Percentiles rank a stretch among this genome's conserved stretches.
Evolutionary conservation across 2,888 invertebrate genomes (phyloP).

Genomic region (Ochlodes sylvanus): DNA sequence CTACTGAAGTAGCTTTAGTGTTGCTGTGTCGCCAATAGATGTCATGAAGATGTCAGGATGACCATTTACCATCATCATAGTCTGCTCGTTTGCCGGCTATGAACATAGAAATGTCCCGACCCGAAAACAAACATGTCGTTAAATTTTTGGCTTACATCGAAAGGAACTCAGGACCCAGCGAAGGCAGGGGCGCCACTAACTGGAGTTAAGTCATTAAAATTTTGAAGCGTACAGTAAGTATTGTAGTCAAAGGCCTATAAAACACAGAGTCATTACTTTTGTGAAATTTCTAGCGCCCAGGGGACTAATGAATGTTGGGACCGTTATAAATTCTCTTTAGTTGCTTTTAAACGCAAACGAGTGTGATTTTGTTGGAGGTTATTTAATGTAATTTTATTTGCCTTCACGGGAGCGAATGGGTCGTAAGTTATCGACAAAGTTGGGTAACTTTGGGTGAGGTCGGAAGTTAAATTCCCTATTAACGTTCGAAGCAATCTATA

Average conservation of each 20-base stretch:
- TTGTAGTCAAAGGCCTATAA: slow-evolving; percentile 24
- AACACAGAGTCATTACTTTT: slow-evolving; percentile 36
- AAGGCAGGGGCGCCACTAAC: not conserved
- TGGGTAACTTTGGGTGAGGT: not conserved
- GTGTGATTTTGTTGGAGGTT: slow-evolving; percentile 36
- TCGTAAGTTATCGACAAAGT: slow-evolving; percentile 1
- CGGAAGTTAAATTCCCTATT: not conserved
- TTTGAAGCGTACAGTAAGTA: slow-evolving; percentile 9
- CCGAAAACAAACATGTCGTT: too few species aligned
- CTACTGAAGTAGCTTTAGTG: too few species aligned
- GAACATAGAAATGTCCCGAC: too few species aligned
- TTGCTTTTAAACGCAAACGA: slow-evolving; percentile 33
- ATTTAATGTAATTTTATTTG: slow-evolving; percentile 23
- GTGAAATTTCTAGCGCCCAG: slow-evolving; percentile 34
- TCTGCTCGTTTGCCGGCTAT: too few species aligned
- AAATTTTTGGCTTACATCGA: too few species aligned
- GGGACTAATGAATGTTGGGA: slow-evolving; percentile 30
- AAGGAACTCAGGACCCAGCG: too few species aligned
- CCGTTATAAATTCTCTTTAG: slow-evolving; percentile 37
- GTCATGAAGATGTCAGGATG: too few species aligned
- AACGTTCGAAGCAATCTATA: not conserved
- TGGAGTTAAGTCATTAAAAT: slow-evolving; percentile 22
- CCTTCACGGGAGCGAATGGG: not conserved
- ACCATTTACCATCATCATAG: too few species aligned
- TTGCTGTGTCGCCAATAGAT: too few species aligned